These are phyloP conservation scores for Cephus sareptanus DNA, from an alignment of 2,888 invertebrate genomes.

Conservation along the genomic window DNA sequence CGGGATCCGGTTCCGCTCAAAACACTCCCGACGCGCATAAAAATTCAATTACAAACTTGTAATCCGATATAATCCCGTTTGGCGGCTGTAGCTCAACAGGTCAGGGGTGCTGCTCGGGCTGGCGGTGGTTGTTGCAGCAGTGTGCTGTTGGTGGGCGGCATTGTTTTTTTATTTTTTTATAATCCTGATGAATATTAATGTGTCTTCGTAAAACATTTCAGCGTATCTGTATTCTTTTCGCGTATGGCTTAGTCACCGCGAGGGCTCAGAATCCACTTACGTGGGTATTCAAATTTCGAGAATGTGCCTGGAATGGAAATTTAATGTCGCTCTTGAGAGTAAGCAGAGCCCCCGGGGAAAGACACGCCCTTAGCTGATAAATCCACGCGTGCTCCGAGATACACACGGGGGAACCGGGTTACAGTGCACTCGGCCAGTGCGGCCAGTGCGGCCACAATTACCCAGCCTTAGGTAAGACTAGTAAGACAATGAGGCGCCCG, in stretches of 20 bases:
- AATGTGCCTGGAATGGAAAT: conserved; percentile 57
- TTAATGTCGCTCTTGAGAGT: conserved; percentile 9
- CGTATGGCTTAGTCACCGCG: conserved; percentile 59
- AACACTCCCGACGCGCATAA: conserved; percentile 14
- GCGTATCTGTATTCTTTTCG: conserved; percentile 61
- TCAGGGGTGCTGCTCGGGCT: conserved; percentile 51
- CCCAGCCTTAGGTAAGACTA: too few species aligned
- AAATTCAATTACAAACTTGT: conserved; percentile 58
- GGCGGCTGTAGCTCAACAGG: conserved; percentile 56
- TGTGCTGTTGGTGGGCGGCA: conserved; percentile 17
- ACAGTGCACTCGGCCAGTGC: too few species aligned
- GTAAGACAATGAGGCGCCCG: too few species aligned
- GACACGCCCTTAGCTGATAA: background rate
- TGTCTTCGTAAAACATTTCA: conserved; percentile 41
- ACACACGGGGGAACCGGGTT: too few species aligned
- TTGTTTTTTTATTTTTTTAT: conserved; percentile 53
- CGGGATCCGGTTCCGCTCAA: too few species aligned
- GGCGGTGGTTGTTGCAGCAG: conserved; percentile 23
- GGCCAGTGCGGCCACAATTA: too few species aligned
- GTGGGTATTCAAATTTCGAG: conserved; percentile 59
- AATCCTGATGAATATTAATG: conserved; percentile 65
- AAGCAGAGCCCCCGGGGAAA: conserved; percentile 14
- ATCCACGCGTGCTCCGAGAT: background rate
- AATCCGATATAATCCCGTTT: conserved; percentile 57
- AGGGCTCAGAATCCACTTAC: conserved; percentile 50